Conservation (phyloP, 2,888 invertebrate species). For the Heteropelma amictum region DNA sequence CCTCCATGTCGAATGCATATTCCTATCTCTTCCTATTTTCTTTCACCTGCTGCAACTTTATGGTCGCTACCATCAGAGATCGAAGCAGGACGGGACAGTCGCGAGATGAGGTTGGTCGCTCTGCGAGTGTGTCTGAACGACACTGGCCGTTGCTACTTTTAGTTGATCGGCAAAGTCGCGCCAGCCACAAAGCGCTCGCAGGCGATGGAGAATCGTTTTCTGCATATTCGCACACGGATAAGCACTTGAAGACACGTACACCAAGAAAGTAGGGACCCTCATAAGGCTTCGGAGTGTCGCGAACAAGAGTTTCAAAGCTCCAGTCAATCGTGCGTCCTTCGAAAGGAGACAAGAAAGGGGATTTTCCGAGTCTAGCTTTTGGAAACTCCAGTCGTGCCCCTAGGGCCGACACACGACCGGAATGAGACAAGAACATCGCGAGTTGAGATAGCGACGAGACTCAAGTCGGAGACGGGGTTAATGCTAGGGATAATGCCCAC, state of each 20-base stretch:
- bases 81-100: conserved; percentile 21
- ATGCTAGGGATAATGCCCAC: conserved; percentile 59
- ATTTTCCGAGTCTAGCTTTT: conserved; percentile 20
- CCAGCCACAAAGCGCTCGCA: conserved; percentile 9
- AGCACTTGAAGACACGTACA: background rate
- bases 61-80: conserved; percentile 10
- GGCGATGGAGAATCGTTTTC: background rate
- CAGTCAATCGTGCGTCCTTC: conserved; percentile 14
- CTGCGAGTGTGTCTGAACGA: conserved; percentile 6
- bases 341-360: conserved; percentile 2
- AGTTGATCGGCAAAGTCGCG: conserved; percentile 15
- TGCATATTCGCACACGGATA: background rate
- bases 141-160: conserved; percentile 28
- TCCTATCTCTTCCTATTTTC: background rate
- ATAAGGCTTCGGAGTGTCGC: conserved; percentile 3
- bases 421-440: conserved; percentile 7
- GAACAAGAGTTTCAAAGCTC: background rate
- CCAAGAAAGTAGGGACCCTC: conserved; percentile 7
- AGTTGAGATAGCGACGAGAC: conserved; percentile 23
- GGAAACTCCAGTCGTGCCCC: conserved; percentile 9
- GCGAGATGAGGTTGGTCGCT: background rate
- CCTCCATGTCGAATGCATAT: background rate
- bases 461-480: conserved; percentile 47
- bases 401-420: background rate
- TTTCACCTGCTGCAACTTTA: conserved; percentile 5